These are phyloP conservation scores for Meda fulgida DNA, from an alignment of 2,797 vertebrate genomes.

Conservation along the genomic window DNA sequence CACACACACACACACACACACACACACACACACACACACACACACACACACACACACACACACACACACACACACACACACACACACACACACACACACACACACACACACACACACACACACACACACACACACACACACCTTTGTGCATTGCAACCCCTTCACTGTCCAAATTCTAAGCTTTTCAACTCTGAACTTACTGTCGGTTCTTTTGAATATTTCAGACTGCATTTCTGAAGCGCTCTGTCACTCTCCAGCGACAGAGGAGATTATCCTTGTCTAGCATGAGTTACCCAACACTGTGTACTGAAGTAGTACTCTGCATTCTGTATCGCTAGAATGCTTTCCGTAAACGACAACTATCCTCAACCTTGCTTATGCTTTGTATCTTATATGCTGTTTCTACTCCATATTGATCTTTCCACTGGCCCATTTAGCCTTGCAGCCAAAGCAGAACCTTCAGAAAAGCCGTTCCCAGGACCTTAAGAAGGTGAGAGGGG, in stretches of 20 bases:
- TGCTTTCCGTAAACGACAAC: neutral
- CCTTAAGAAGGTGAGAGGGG: constrained; percentile 10
- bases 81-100: too few relatives aligned
- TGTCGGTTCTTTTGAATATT: constrained; percentile 75
- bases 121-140: constrained; percentile 56
- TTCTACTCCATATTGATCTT: constrained; percentile 70
- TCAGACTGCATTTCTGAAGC: constrained; percentile 71
- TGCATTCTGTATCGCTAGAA: neutral
- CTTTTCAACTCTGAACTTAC: constrained; percentile 65
- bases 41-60: too few relatives aligned
- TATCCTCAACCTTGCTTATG: constrained; percentile 1
- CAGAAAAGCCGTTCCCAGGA: constrained; percentile 35
- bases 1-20: too few relatives aligned
- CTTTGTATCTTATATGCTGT: constrained; percentile 17
- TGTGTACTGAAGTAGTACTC: constrained; percentile 23
- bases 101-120: too few relatives aligned
- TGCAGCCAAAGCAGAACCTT: constrained; percentile 49
- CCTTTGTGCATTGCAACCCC: constrained; percentile 37
- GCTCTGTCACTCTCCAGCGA: constrained; percentile 68
- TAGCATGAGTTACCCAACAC: constrained; percentile 28
- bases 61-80: too few relatives aligned
- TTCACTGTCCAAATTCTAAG: constrained; percentile 34
- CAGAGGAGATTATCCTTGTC: constrained; percentile 62
- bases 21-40: too few relatives aligned
- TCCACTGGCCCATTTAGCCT: constrained; percentile 74